phyloP scores from a whole-genome alignment of 2,113 vertebrate species.

The Takifugu flavidus region DNA sequence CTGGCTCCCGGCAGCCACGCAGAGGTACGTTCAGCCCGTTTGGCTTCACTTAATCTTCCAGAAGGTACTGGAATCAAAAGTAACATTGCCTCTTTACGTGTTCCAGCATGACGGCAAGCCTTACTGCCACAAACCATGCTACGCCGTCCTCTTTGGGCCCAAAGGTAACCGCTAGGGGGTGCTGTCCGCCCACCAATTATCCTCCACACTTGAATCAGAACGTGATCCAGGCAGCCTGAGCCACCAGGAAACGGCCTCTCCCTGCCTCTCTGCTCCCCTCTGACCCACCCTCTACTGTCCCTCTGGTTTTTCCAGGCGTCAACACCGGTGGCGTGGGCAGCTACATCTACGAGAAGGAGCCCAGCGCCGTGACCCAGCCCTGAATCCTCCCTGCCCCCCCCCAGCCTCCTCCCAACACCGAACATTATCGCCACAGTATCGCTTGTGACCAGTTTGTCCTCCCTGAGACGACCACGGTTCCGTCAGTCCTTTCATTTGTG shows the following conservation, averaged over 20 bases:
- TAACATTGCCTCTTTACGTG: not conserved
- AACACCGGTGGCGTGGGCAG: constrained; percentile 96
- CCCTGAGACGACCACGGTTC: constrained; percentile 35
- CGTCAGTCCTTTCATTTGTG: constrained; percentile 9
- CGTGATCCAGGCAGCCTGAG: constrained; percentile 10
- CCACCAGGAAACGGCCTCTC: too few species aligned
- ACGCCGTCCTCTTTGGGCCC: constrained; percentile 88
- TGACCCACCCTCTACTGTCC: constrained; percentile 31
- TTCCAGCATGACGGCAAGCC: constrained; percentile 89
- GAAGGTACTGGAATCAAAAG: not conserved
- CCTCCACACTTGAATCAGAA: constrained; percentile 49
- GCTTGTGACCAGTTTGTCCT: constrained; percentile 10
- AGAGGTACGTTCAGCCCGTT: constrained; percentile 76
- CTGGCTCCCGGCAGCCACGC: constrained; percentile 90
- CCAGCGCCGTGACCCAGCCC: constrained; percentile 83
- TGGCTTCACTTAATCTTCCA: too few species aligned
- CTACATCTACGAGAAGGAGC: constrained; percentile 95
- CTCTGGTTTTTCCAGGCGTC: constrained; percentile 80
- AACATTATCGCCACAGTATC: constrained; percentile 37
- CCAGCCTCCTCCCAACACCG: constrained; percentile 35
- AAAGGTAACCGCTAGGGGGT: constrained; percentile 87
- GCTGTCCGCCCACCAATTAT: constrained; percentile 53
- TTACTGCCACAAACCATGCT: constrained; percentile 97
- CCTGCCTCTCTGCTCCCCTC: not conserved
- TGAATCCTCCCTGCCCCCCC: constrained; percentile 66